These are phyloP conservation scores for Cassiopea andromeda DNA, from an alignment of 30 jellyfish, hydroid and myxozoan genomes.

Conservation along the genomic window DNA sequence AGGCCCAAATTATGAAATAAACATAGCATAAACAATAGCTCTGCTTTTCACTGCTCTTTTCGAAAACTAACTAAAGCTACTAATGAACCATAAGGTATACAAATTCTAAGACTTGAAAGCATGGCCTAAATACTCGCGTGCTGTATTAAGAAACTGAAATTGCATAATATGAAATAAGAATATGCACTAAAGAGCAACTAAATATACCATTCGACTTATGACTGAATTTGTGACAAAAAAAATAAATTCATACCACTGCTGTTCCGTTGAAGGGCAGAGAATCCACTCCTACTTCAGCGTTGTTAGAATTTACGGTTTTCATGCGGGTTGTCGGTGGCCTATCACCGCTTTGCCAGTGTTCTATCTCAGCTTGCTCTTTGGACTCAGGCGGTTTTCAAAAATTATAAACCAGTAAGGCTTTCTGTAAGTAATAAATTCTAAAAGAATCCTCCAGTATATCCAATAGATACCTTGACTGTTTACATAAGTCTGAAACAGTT, in stretches of 20 bases:
- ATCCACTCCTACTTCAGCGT: conserved; percentile 81
- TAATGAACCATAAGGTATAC: too few species aligned
- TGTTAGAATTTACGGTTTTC: conserved; percentile 65
- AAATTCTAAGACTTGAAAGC: background rate
- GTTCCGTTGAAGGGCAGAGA: conserved; percentile 80
- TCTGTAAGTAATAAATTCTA: background rate
- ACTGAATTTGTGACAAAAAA: background rate
- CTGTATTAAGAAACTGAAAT: background rate
- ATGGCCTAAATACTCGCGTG: background rate
- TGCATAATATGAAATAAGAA: background rate
- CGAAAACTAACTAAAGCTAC: background rate
- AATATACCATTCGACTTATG: background rate
- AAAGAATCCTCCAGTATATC: background rate
- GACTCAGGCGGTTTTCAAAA: conserved; percentile 31
- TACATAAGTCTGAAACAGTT: background rate
- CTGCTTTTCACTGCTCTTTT: background rate
- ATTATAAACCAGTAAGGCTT: background rate
- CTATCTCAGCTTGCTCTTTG: conserved; percentile 68
- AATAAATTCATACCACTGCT: conserved; percentile 62
- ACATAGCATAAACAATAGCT: background rate
- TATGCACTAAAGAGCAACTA: background rate
- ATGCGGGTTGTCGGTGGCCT: conserved; percentile 66
- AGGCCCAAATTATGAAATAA: too few species aligned
- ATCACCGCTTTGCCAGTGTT: conserved; percentile 58
- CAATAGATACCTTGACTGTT: background rate